These are phyloP conservation scores for Anguilla rostrata DNA, from an alignment of 2,113 vertebrate genomes.

Conservation along the genomic window DNA sequence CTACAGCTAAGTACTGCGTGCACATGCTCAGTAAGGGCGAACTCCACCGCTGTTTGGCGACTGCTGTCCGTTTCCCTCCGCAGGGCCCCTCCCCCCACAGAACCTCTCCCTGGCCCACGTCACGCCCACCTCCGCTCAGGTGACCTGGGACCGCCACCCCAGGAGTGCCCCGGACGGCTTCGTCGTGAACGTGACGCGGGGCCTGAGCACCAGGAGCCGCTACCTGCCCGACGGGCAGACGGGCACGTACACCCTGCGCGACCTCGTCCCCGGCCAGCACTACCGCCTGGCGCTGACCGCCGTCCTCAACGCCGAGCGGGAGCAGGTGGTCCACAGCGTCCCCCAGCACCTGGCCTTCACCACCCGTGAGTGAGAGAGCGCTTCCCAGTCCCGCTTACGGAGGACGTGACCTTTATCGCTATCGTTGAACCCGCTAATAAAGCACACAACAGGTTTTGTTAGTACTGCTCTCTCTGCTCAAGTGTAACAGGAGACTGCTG, in stretches of 20 bases:
- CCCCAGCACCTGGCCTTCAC: constrained; percentile 79
- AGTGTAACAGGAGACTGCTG: not conserved
- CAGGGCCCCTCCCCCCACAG: constrained; percentile 85
- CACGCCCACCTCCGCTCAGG: constrained; percentile 75
- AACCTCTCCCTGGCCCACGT: constrained; percentile 83
- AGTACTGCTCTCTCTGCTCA: not conserved
- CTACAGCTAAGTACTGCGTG: no score
- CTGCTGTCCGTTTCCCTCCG: constrained; percentile 19
- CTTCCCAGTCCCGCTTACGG: not conserved
- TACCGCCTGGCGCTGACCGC: constrained; percentile 82
- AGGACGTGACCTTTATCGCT: no score
- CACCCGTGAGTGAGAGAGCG: constrained; percentile 75
- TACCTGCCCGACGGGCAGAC: constrained; percentile 83
- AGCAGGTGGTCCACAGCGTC: constrained; percentile 81
- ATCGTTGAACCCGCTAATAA: not conserved
- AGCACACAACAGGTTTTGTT: not conserved
- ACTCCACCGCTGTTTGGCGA: not conserved
- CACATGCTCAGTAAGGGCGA: not conserved
- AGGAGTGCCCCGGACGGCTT: constrained; percentile 76
- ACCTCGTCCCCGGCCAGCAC: constrained; percentile 78
- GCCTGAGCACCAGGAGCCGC: constrained; percentile 86
- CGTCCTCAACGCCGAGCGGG: constrained; percentile 73
- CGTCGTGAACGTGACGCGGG: constrained; percentile 87
- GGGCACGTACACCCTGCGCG: constrained; percentile 77
- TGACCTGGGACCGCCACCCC: constrained; percentile 77